Evolutionary conservation across 2,888 invertebrate species (phyloP), one percentile per base, ranked within the genome.

Genomic region (Pogonocherus hispidulus): DNA sequence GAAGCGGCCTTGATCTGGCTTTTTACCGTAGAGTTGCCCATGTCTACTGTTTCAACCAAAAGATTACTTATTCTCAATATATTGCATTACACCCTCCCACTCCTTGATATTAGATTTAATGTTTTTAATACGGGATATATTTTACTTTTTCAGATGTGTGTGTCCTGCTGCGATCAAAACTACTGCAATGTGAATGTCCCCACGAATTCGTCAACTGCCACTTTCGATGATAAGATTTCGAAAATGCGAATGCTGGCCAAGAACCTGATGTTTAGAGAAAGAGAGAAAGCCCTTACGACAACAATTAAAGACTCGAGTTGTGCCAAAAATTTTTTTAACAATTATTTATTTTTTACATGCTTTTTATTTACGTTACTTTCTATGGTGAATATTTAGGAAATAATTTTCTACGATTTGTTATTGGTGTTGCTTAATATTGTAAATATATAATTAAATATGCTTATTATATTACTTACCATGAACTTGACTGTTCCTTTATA

Each of bases 151-250:
- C 86, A 90, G 90, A 88, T 90, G 81, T 90, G 90, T 80, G 89
- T 90, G 66, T 89, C 90, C 69, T 90, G 90, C 81, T 90, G 90
- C 81, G 90, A 90, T 80, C 87, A 89, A 80, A 88, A 89, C 83
- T 90, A 90, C 84, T 90, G 90, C 86, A 90, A 90, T 84, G 85
- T 87, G 71, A 87, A 88, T 74, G 89, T 88, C 65, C 90, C 90
- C 52, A 89, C 88, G n/a, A 90, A 90, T 82, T 86, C 88, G 59
- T 87, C 87, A 4, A 89, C 87, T 69, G 90, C 90, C 16, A 83
- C 87, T 59, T 89, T 87, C 77, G 85, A 86, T 71, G 85, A 86
- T 75, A 85, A 85, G 74, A 86, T 86, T 79, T 85, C 86, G 57
- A 84, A 85, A 72, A 86, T 86, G 83, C 81, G 85, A 22, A 84